Evolutionary conservation across 2,888 invertebrate species (phyloP).

Genomic region (Andricus curvator): DNA sequence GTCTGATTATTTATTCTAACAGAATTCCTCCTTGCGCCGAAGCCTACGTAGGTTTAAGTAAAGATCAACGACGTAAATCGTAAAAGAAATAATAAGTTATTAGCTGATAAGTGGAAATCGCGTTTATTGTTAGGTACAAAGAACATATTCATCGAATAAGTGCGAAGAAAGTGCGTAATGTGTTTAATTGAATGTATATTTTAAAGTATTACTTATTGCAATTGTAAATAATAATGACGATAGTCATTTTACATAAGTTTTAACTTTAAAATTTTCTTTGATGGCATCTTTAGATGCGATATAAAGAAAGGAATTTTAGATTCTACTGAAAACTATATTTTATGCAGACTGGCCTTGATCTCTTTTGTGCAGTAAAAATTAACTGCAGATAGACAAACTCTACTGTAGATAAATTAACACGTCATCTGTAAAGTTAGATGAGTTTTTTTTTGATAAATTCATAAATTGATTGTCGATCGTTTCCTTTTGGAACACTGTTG

Average conservation of each 20-base stretch:
- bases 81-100: constrained; percentile 46
- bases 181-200: constrained; percentile 23
- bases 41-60: constrained; percentile 1
- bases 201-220: constrained; percentile 15
- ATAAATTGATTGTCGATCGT: constrained; percentile 3
- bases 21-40: background rate
- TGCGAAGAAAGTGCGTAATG: background rate
- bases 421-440: background rate
- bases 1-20: constrained; percentile 17
- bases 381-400: background rate
- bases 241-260: constrained; percentile 4
- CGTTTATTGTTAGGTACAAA: constrained; percentile 12
- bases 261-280: background rate
- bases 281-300: background rate
- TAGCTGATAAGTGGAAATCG: constrained; percentile 47
- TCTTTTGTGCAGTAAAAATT: constrained; percentile 6
- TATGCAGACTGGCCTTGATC: constrained; percentile 9
- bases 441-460: background rate
- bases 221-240: constrained; percentile 29
- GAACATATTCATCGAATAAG: constrained; percentile 23
- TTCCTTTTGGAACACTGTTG: background rate
- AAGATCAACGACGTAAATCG: constrained; percentile 14
- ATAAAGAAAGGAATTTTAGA: background rate
- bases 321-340: background rate
- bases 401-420: background rate